Percentiles rank a stretch among this genome's conserved stretches.
These are phyloP conservation scores for Holacanthus passer DNA, from an alignment of 2,113 vertebrate genomes.

Conservation along the genomic window DNA sequence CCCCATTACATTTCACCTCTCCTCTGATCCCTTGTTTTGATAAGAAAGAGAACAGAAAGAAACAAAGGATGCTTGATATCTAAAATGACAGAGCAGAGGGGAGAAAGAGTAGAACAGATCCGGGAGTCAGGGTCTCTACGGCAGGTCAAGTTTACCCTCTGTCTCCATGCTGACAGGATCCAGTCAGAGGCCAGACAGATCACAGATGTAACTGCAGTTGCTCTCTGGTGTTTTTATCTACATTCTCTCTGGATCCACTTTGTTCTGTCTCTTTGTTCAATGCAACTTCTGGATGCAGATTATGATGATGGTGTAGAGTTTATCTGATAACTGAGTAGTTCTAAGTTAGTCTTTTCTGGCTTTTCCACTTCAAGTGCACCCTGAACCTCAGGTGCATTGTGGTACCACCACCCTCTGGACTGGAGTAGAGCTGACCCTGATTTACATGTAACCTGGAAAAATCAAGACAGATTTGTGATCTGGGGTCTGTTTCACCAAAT, in stretches of 20 bases:
- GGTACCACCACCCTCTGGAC: neutral
- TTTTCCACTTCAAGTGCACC: too few relatives aligned
- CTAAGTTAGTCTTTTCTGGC: too few relatives aligned
- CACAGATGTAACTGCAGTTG: neutral
- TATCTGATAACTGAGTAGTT: too few relatives aligned
- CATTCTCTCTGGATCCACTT: neutral
- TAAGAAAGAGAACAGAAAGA: neutral
- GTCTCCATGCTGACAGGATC: constrained; percentile 29
- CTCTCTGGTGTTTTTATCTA: neutral
- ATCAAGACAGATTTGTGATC: neutral
- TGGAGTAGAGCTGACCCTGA: neutral
- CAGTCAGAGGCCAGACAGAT: neutral
- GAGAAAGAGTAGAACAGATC: too few relatives aligned
- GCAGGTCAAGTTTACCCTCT: constrained; percentile 35
- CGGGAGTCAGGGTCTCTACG: neutral
- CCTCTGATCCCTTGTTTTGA: neutral
- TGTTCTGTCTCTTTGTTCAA: neutral
- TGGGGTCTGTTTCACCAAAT: neutral
- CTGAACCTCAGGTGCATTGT: too few relatives aligned
- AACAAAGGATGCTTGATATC: neutral
- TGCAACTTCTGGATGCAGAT: too few relatives aligned
- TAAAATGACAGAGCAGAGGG: neutral
- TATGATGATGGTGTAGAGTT: too few relatives aligned
- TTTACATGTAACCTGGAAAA: neutral
- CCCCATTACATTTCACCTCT: constrained; percentile 45